Conservation (phyloP, 2,888 invertebrate genomes). For the Ganaspis brasiliensis region DNA sequence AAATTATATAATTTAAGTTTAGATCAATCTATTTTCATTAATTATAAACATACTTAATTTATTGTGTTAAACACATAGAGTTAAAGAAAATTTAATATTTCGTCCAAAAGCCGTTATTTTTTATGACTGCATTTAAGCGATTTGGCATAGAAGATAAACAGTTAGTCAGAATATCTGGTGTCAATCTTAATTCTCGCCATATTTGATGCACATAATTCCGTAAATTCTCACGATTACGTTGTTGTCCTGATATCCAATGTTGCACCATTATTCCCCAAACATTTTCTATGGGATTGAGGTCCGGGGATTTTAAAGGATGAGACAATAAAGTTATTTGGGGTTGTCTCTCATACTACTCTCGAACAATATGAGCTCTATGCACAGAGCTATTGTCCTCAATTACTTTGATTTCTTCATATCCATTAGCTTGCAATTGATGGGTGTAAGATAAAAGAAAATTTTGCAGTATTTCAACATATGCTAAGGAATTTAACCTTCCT, state of each 20-base stretch:
- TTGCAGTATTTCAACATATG: constrained; percentile 53
- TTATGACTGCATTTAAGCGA: too few species aligned
- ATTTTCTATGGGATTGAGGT: constrained; percentile 63
- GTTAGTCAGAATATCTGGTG: not conserved
- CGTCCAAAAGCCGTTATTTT: too few species aligned
- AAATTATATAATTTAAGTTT: too few species aligned
- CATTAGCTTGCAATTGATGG: constrained; percentile 43
- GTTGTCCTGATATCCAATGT: not conserved
- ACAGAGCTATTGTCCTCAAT: constrained; percentile 60
- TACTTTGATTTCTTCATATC: constrained; percentile 10
- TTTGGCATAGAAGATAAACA: too few species aligned
- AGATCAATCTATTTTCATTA: too few species aligned
- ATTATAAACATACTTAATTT: too few species aligned
- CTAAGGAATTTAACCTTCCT: constrained; percentile 47
- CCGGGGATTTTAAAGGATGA: constrained; percentile 59
- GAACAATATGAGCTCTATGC: constrained; percentile 51
- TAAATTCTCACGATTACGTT: too few species aligned
- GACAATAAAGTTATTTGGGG: constrained; percentile 51
- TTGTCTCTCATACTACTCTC: constrained; percentile 56
- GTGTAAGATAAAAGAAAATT: constrained; percentile 52
- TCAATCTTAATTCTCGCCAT: not conserved
- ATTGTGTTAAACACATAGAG: too few species aligned
- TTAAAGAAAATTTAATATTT: too few species aligned
- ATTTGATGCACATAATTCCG: not conserved
- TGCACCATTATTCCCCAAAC: too few species aligned